These are phyloP conservation scores for Sarcoramphus papa DNA, from an alignment of 2,797 vertebrate species.

Conservation along the genomic window DNA sequence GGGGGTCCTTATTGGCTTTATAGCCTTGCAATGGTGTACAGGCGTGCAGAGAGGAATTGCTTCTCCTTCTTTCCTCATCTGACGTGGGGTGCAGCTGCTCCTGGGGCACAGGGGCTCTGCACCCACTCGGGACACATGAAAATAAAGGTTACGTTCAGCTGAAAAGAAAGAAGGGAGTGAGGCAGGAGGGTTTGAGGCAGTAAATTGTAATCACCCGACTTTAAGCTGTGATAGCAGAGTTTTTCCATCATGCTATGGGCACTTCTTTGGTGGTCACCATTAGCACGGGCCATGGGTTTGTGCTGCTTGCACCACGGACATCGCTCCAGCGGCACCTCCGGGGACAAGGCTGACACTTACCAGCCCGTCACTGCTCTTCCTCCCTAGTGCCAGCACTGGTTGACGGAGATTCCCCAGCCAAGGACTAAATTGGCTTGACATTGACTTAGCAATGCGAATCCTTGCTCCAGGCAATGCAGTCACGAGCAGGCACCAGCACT, in stretches of 20 bases:
- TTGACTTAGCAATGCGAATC: neutral
- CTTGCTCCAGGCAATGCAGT: slow-evolving; percentile 32
- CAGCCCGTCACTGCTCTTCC: neutral
- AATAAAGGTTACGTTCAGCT: neutral
- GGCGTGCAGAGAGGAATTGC: neutral
- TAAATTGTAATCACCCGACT: fast-evolving
- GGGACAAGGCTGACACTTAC: neutral
- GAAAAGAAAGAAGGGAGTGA: neutral
- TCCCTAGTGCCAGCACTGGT: neutral
- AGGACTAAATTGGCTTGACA: slow-evolving; percentile 14
- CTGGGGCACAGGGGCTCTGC: neutral
- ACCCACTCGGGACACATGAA: neutral
- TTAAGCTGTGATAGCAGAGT: neutral
- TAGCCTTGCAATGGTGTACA: neutral
- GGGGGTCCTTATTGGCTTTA: neutral
- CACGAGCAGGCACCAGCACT: neutral
- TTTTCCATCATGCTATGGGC: fast-evolving
- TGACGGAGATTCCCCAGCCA: neutral
- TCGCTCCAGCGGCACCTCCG: fast-evolving
- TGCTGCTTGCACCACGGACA: neutral
- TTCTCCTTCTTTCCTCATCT: neutral
- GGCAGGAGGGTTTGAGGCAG: neutral
- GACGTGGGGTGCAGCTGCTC: neutral
- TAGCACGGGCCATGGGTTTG: neutral
- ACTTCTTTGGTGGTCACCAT: neutral